phyloP scores from a whole-genome alignment of 1,140 invertebrate genomes.

The Cherax destructor region DNA sequence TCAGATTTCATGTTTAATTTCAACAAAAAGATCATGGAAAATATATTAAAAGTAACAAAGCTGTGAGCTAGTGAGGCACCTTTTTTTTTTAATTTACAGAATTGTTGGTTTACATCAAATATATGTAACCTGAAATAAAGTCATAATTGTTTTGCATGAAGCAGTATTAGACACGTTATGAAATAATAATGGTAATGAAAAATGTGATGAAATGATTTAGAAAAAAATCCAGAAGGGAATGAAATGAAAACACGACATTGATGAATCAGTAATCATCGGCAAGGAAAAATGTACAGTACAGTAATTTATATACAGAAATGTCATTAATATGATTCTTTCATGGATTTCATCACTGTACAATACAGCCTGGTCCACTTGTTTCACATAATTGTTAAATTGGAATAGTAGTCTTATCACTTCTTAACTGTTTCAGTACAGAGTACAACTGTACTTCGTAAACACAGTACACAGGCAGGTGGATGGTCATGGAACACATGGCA shows the following conservation, averaged over 20 bases:
- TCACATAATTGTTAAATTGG: slow-evolving; percentile 16
- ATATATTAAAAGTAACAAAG: neutral
- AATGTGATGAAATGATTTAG: slow-evolving; percentile 63
- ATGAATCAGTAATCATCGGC: neutral
- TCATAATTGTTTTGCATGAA: neutral
- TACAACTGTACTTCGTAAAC: neutral
- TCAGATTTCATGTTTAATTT: neutral
- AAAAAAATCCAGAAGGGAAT: slow-evolving; percentile 3
- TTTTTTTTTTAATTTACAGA: too few species aligned
- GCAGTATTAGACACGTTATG: neutral
- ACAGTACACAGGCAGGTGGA: neutral
- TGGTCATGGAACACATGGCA: too few species aligned
- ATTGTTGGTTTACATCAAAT: neutral
- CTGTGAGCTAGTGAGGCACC: neutral
- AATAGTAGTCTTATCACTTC: neutral
- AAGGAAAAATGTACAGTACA: neutral
- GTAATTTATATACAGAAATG: slow-evolving; percentile 33
- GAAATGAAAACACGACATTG: neutral
- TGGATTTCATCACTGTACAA: slow-evolving; percentile 15
- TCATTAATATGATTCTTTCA: slow-evolving; percentile 4
- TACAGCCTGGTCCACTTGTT: slow-evolving; percentile 33
- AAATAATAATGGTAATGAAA: slow-evolving; percentile 27
- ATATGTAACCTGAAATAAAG: neutral
- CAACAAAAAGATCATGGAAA: neutral
- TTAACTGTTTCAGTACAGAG: neutral